These are phyloP conservation scores for Cataglyphis hispanica DNA, from an alignment of 1,140 invertebrate species.

Conservation along the genomic window DNA sequence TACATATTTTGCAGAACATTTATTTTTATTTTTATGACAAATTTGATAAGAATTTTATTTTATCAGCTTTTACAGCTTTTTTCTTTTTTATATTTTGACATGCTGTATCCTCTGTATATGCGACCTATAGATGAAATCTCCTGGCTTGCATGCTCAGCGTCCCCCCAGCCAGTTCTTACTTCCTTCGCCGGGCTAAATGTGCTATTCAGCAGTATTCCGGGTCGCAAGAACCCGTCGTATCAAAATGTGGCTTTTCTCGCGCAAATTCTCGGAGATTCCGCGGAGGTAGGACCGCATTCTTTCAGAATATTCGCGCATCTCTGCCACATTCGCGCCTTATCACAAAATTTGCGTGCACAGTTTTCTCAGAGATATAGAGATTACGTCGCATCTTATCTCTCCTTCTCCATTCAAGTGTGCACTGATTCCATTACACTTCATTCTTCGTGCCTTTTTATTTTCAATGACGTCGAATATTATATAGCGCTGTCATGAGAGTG, in stretches of 20 bases:
- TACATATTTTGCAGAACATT: neutral
- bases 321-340: conserved; percentile 26
- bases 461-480: conserved; percentile 4
- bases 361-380: neutral
- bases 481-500: conserved; percentile 21
- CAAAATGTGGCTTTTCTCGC: conserved; percentile 57
- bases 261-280: conserved; percentile 38
- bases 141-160: conserved; percentile 4
- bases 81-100: neutral
- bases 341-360: conserved; percentile 2
- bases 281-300: conserved; percentile 30
- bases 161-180: conserved; percentile 16
- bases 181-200: neutral
- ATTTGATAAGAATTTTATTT: conserved; percentile 3
- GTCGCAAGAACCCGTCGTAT: conserved; percentile 45
- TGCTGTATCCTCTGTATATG: neutral
- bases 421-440: conserved; percentile 5
- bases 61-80: conserved; percentile 4
- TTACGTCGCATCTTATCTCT: neutral
- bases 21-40: neutral
- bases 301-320: neutral
- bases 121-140: neutral
- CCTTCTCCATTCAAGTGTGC: neutral
- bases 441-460: conserved; percentile 7
- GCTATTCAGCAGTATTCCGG: conserved; percentile 51